A percentile compares a stretch with the other conserved stretches of the same genome.
Conservation (phyloP, 2,888 invertebrate species). For the Campoletis raptor region DNA sequence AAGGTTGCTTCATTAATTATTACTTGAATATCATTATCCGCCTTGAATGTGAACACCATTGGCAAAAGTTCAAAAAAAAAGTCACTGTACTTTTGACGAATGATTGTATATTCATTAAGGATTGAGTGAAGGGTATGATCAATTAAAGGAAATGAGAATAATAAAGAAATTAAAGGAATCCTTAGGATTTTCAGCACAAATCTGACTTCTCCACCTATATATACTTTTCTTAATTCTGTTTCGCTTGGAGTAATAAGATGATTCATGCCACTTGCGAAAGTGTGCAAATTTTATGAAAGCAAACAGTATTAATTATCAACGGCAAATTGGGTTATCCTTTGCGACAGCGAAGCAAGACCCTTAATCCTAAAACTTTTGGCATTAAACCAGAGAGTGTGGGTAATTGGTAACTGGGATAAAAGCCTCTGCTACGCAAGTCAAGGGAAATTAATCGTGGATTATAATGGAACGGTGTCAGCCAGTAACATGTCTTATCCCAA, state of each 20-base stretch:
- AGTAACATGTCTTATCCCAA: conserved; percentile 23
- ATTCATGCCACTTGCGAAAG: conserved; percentile 18
- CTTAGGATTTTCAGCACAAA: background rate
- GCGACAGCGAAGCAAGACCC: conserved; percentile 18
- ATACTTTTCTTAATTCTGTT: background rate
- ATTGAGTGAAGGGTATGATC: background rate
- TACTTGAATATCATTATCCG: background rate
- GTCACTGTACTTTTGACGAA: background rate
- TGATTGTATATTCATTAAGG: background rate
- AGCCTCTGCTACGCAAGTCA: conserved; percentile 31
- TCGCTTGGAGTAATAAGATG: background rate
- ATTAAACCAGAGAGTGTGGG: conserved; percentile 46
- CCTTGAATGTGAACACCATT: background rate
- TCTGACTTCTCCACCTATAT: background rate
- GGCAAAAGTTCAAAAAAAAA: background rate
- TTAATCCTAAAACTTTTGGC: conserved; percentile 60
- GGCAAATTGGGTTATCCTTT: conserved; percentile 64
- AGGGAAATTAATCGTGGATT: conserved; percentile 58
- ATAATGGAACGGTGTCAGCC: conserved; percentile 42
- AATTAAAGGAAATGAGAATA: background rate
- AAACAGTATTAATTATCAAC: conserved; percentile 70
- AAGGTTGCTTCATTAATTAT: conserved; percentile 13
- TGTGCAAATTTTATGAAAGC: conserved; percentile 59
- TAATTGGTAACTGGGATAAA: conserved; percentile 49
- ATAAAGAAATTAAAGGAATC: background rate